A percentile compares a stretch with the other conserved stretches of the same genome.
Evolutionary conservation across 2,888 invertebrate genomes (phyloP).

Genomic region (Stegana nigrithorax): DNA sequence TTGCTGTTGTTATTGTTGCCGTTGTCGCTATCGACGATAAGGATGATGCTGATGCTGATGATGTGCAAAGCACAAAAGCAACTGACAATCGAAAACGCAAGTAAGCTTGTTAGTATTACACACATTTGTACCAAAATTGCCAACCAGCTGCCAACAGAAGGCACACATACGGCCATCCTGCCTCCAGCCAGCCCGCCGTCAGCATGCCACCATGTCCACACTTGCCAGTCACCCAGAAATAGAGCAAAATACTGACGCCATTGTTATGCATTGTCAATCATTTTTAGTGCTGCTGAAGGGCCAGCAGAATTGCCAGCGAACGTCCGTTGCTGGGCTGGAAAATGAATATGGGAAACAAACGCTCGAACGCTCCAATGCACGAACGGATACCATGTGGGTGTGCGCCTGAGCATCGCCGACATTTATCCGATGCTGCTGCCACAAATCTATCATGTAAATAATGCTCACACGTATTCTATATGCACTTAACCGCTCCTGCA

Average conservation of each 20-base stretch:
- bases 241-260: not conserved
- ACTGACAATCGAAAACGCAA: not conserved
- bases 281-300: slow-evolving; percentile 1
- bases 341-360: too few relatives aligned
- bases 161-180: not conserved
- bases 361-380: too few relatives aligned
- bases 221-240: too few relatives aligned
- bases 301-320: not conserved
- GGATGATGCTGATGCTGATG: slow-evolving; percentile 4
- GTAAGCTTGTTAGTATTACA: slow-evolving; percentile 11
- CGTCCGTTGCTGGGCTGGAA: too few relatives aligned
- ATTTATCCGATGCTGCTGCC: not conserved
- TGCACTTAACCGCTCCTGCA: too few relatives aligned
- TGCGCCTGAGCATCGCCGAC: too few relatives aligned
- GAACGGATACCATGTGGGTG: not conserved
- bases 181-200: not conserved
- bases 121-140: not conserved
- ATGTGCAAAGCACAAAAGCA: not conserved
- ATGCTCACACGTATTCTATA: not conserved
- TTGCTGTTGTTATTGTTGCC: not conserved
- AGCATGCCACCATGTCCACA: too few relatives aligned
- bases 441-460: not conserved
- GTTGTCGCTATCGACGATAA: too few relatives aligned
- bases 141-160: not conserved
- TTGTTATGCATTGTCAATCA: slow-evolving; percentile 6